These are phyloP conservation scores for Hycleus phaleratus DNA, from an alignment of 1,140 invertebrate genomes.

Conservation along the genomic window DNA sequence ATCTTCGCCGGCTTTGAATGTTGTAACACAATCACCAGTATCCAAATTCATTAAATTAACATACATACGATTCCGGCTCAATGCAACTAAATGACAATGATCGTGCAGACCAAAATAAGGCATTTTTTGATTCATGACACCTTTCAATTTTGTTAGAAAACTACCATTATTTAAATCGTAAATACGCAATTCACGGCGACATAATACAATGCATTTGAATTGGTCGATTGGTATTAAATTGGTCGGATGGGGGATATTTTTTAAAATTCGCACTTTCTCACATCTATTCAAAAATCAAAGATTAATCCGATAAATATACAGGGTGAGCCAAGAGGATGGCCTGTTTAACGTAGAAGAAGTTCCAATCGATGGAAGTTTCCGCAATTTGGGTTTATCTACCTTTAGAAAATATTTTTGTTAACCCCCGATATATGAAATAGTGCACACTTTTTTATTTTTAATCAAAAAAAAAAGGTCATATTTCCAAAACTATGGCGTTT, in stretches of 20 bases:
- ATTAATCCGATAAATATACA: too few relatives aligned
- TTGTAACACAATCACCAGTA: slow-evolving; percentile 74
- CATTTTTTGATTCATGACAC: slow-evolving; percentile 90
- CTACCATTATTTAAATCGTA: slow-evolving; percentile 70
- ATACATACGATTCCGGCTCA: slow-evolving; percentile 83
- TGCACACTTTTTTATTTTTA: too few relatives aligned
- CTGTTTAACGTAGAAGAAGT: too few relatives aligned
- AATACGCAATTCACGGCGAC: slow-evolving; percentile 68
- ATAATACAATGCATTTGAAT: slow-evolving; percentile 68
- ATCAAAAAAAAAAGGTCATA: too few relatives aligned
- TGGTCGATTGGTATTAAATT: slow-evolving; percentile 63
- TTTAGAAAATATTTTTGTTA: too few relatives aligned
- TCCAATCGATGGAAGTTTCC: too few relatives aligned
- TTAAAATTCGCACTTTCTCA: slow-evolving; percentile 56
- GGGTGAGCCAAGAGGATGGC: too few relatives aligned
- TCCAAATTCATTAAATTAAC: slow-evolving; percentile 82
- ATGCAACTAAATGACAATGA: slow-evolving; percentile 65
- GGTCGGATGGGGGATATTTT: slow-evolving; percentile 60
- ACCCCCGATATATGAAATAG: too few relatives aligned
- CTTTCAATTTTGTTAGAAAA: slow-evolving; percentile 65
- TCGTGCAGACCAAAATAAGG: slow-evolving; percentile 79
- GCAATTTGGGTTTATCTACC: too few relatives aligned
- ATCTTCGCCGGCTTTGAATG: slow-evolving; percentile 82
- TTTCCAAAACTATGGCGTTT: too few relatives aligned
- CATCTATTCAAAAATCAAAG: slow-evolving; percentile 37